phyloP scores from a whole-genome alignment of 2,888 invertebrate species.

The Poecilobothrus nobilitatus region DNA sequence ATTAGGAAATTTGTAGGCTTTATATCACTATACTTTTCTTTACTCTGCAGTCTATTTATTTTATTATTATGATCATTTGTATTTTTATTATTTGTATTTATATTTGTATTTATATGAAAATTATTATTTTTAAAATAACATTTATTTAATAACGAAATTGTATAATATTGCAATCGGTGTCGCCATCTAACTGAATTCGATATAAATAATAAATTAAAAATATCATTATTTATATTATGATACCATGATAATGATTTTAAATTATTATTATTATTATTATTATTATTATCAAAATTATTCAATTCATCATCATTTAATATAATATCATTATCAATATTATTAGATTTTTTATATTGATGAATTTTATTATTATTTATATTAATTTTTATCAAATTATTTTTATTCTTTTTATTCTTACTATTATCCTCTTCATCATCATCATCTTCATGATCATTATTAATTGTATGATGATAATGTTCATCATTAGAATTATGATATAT shows the following conservation, averaged over 20 bases:
- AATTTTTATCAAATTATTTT: background rate
- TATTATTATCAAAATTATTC: no score
- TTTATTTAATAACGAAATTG: background rate
- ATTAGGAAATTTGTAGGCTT: conserved; percentile 4
- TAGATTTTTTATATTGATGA: background rate
- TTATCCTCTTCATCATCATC: background rate
- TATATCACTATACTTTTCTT: background rate
- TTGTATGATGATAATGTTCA: background rate
- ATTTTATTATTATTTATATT: background rate
- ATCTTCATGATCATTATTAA: background rate
- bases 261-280: background rate
- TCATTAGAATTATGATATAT: background rate
- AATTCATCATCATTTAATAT: background rate
- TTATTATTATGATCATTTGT: background rate
- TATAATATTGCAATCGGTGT: background rate
- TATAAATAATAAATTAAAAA: background rate
- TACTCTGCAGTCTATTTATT: background rate
- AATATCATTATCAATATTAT: background rate
- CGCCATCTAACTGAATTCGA: conserved; percentile 1
- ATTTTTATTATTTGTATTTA: background rate
- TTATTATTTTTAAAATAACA: background rate
- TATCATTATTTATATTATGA: background rate
- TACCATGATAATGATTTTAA: background rate
- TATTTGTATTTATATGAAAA: background rate
- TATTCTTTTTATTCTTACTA: background rate